Evolutionary conservation across 2,888 invertebrate species (phyloP), one percentile per base, ranked within the genome.

Genomic region (Odontomyia ornata): DNA sequence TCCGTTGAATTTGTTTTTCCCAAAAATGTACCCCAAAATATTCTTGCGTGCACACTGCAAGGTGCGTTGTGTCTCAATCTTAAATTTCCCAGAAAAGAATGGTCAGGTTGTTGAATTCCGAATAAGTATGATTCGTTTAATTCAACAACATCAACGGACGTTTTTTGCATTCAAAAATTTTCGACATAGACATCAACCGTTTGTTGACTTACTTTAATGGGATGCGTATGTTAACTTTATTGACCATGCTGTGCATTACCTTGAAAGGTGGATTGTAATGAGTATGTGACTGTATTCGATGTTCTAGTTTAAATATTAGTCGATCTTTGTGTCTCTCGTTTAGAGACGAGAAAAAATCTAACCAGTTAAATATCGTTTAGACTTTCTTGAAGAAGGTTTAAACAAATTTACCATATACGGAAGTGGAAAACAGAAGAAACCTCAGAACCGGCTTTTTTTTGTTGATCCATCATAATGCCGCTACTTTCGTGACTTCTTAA

Each of bases 191-290:
- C 60, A 25, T 60, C 60, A 60, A 30, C 30, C 28, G 64, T 30
- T 64, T 64, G 64, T 64, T 64, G 64, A 64, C 30, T 30, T 23
- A 64, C 23, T 27, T 30, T 64, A 64, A 28, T 64, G 64, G 13
- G 30, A 27, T 52, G 18, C 52, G 18, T 52, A n/a, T 52, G 52
- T 18, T 9, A 52, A 52, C 52, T 52, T 52, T 15, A 15, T 18
- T 52, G 15, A 15, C 15, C 52, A 52, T 52, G n/a, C n/a, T n/a
- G 18, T 52, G 18, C 15, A 52, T 15, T 13, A 52, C 52, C 52
- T 52, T 52, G 52, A 52, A n/a, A 52, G 4, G 36, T 36, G 36
- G 36, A 9, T 36, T 36, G 3, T 36, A 36, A 36, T 36, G 36
- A 36, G 36, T 36, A 9, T 36, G 36, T 36, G 36, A 36, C 36